phyloP scores from a whole-genome alignment of 2,797 vertebrate genomes.

The Sparus aurata region DNA sequence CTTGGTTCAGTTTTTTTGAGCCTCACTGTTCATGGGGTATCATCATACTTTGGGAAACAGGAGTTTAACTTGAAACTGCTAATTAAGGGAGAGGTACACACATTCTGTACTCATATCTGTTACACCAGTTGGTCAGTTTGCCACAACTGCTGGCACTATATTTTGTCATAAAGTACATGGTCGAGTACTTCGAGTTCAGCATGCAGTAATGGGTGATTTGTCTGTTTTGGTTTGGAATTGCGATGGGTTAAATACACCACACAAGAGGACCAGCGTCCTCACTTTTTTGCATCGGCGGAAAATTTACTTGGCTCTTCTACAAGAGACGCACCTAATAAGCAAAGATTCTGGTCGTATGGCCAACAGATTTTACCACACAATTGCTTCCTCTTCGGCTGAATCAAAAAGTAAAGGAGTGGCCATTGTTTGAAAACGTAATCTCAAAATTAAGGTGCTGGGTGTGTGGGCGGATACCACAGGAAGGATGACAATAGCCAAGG shows the following conservation, averaged over 20 bases:
- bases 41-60: too few relatives aligned
- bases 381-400: neutral
- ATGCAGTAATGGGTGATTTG: neutral
- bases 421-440: neutral
- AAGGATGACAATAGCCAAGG: neutral
- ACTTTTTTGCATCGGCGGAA: neutral
- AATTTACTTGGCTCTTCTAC: neutral
- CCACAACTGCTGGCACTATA: too few relatives aligned
- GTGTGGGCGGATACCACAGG: neutral
- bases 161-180: too few relatives aligned
- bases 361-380: neutral
- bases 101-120: neutral
- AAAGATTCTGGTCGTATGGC: neutral
- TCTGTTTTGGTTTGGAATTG: neutral
- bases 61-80: too few relatives aligned
- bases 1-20: too few relatives aligned
- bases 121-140: too few relatives aligned
- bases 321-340: neutral
- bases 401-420: neutral
- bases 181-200: neutral
- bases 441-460: neutral
- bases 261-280: neutral
- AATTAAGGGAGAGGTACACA: too few relatives aligned
- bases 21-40: too few relatives aligned
- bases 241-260: neutral